These are phyloP conservation scores for Cantharis rufa DNA, from an alignment of 2,888 invertebrate genomes.

Conservation along the genomic window DNA sequence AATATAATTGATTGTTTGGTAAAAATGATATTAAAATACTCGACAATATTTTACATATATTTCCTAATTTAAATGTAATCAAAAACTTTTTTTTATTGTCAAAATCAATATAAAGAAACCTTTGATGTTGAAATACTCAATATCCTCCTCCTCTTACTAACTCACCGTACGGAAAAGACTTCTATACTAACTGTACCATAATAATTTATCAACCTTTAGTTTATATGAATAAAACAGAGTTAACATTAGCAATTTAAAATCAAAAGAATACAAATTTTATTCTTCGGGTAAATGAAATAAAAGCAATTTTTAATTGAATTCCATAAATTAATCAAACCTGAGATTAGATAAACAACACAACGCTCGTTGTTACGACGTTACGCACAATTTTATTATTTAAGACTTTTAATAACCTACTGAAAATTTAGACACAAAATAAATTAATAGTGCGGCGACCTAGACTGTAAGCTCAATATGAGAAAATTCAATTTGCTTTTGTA, in stretches of 20 bases:
- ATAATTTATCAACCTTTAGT: not conserved
- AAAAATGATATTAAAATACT: not conserved
- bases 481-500: not conserved
- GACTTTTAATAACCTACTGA: not conserved
- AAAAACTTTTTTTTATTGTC: not conserved
- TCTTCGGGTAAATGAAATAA: not conserved
- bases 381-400: not conserved
- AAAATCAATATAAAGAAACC: not conserved
- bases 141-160: not conserved
- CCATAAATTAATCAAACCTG: not conserved
- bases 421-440: not conserved
- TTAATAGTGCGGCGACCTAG: not conserved
- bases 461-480: not conserved
- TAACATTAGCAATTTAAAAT: not conserved
- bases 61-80: not conserved
- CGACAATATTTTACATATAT: not conserved
- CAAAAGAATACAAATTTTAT: not conserved
- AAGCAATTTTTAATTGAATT: not conserved
- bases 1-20: not conserved
- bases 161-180: not conserved
- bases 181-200: not conserved
- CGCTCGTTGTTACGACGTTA: not conserved
- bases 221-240: not conserved
- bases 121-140: not conserved
- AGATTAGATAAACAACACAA: not conserved